These are phyloP conservation scores for Temnothorax ravouxi DNA, from an alignment of 2,888 invertebrate species.

Conservation along the genomic window DNA sequence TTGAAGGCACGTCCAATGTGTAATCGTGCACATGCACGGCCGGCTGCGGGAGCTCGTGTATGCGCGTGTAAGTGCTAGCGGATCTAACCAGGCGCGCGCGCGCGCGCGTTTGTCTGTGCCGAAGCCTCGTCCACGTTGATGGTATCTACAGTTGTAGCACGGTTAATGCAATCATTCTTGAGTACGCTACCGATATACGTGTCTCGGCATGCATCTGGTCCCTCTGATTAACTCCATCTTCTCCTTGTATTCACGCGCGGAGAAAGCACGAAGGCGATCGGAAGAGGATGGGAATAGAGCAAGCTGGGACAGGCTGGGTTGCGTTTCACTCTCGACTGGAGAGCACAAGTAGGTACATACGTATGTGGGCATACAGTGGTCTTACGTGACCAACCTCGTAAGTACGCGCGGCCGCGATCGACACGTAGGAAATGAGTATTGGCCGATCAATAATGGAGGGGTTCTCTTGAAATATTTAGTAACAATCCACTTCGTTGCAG, in stretches of 20 bases:
- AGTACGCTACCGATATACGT: constrained; percentile 78
- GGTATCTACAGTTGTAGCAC: constrained; percentile 61
- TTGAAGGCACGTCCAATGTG: constrained; percentile 69
- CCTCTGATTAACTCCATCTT: constrained; percentile 78
- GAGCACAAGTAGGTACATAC: constrained; percentile 72
- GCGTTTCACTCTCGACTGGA: constrained; percentile 58
- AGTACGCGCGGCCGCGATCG: constrained; percentile 69
- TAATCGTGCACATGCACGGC: background rate
- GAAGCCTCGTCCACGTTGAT: constrained; percentile 64
- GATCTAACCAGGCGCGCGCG: constrained; percentile 38
- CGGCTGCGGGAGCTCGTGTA: background rate
- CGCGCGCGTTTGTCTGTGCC: background rate
- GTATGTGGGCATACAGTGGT: constrained; percentile 68
- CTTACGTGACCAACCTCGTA: constrained; percentile 78
- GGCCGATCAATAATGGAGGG: constrained; percentile 68
- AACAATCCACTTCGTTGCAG: constrained; percentile 54
- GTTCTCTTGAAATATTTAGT: constrained; percentile 66
- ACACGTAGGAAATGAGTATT: constrained; percentile 66
- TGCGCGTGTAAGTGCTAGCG: constrained; percentile 39
- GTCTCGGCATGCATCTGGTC: constrained; percentile 78
- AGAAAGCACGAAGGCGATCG: constrained; percentile 21
- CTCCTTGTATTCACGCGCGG: constrained; percentile 64
- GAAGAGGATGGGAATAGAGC: constrained; percentile 13
- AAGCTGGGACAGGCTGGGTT: constrained; percentile 6
- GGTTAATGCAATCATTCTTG: constrained; percentile 82